phyloP scores from a whole-genome alignment of 2,797 vertebrate genomes.

The Sebastes aleutianus region DNA sequence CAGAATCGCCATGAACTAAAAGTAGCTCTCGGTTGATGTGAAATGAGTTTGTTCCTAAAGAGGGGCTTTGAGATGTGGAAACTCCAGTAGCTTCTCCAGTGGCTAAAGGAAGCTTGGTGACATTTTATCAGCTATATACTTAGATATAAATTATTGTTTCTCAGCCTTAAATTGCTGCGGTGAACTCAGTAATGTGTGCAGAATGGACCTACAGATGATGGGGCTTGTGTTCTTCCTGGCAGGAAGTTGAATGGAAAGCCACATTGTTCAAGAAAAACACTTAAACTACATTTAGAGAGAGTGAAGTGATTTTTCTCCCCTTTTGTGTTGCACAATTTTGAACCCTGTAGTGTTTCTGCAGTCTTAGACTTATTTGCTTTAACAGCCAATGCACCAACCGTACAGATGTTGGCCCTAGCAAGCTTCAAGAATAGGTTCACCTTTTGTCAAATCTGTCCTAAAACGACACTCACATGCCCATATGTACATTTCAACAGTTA shows the following conservation, averaged over 20 bases:
- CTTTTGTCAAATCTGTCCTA: not conserved
- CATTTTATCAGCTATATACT: not conserved
- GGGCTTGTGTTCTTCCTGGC: not conserved
- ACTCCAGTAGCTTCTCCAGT: not conserved
- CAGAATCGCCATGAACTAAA: not conserved
- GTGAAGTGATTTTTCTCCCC: not conserved
- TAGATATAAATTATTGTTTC: not conserved
- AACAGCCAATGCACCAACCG: not conserved
- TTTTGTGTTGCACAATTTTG: not conserved
- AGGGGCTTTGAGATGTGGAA: not conserved
- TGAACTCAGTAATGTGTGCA: not conserved
- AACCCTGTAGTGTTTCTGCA: not conserved
- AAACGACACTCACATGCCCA: no score
- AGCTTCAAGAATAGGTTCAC: not conserved
- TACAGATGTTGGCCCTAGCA: not conserved
- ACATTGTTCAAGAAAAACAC: not conserved
- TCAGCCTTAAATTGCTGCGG: not conserved
- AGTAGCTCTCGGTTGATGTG: not conserved
- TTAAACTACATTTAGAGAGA: not conserved
- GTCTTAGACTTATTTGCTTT: not conserved
- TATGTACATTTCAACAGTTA: no score
- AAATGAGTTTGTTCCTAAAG: not conserved
- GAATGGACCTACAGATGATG: not conserved
- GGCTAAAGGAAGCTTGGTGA: not conserved
- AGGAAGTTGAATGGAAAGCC: not conserved